Conservation (phyloP, 2,888 invertebrate genomes). For the Trichopria drosophilae region DNA sequence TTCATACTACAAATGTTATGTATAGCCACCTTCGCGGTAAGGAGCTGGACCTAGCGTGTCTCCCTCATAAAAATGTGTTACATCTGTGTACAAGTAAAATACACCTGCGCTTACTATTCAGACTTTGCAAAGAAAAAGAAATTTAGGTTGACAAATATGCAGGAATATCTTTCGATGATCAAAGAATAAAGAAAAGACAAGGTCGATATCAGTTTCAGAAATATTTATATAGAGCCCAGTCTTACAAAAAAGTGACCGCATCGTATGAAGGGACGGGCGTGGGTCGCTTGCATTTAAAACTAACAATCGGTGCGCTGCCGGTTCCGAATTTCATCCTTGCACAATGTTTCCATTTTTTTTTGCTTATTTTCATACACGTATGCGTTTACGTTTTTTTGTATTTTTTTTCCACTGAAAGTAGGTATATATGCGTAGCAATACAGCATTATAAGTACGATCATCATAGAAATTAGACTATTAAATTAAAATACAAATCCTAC, state of each 20-base stretch:
- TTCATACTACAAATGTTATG: conserved; percentile 27
- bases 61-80: too few relatives aligned
- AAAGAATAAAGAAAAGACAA: conserved; percentile 49
- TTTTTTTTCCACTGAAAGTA: conserved; percentile 52
- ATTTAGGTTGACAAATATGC: too few relatives aligned
- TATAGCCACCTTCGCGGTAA: conserved; percentile 17
- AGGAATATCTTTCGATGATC: too few relatives aligned
- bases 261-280: conserved; percentile 57
- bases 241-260: conserved; percentile 58
- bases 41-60: too few relatives aligned
- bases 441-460: conserved; percentile 55
- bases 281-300: conserved; percentile 54
- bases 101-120: too few relatives aligned
- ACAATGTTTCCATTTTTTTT: conserved; percentile 27
- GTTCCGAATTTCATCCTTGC: conserved; percentile 42
- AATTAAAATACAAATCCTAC: conserved; percentile 59
- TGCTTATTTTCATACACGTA: conserved; percentile 33
- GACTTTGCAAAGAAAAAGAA: too few relatives aligned
- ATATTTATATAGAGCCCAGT: conserved; percentile 59
- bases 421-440: conserved; percentile 51
- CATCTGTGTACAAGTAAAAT: too few relatives aligned
- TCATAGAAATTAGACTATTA: conserved; percentile 56
- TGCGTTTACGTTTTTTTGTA: conserved; percentile 34
- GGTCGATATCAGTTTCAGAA: conserved; percentile 54
- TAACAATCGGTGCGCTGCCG: conserved; percentile 55